Evolutionary conservation across 2,888 invertebrate genomes (phyloP).

Genomic region (Acrobasis repandana): DNA sequence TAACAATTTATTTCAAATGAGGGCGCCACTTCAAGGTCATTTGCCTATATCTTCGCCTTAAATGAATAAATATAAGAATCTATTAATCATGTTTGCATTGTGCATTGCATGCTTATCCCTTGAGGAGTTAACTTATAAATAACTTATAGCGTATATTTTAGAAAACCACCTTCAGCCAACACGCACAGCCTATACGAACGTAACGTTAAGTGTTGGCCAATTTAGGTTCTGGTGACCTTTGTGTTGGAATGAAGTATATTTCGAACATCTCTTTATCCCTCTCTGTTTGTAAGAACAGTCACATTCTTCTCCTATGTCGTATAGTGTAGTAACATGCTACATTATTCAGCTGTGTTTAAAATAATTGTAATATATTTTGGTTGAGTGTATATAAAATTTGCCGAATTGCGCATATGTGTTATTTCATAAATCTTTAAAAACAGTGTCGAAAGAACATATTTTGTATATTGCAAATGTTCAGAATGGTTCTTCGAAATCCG

Average conservation of each 20-base stretch:
- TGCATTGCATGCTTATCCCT: too few species aligned
- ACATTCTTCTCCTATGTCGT: too few species aligned
- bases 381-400: not conserved
- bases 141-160: too few species aligned
- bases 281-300: too few species aligned
- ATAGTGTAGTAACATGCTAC: too few species aligned
- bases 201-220: constrained; percentile 44
- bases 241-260: constrained; percentile 33
- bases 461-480: constrained; percentile 1
- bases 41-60: too few species aligned
- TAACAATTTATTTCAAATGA: too few species aligned
- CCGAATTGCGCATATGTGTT: not conserved
- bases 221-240: constrained; percentile 45
- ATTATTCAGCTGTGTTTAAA: not conserved
- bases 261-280: constrained; percentile 25
- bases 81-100: too few species aligned
- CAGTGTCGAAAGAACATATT: not conserved
- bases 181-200: constrained; percentile 33
- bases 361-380: not conserved
- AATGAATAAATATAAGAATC: too few species aligned
- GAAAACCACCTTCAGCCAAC: not conserved
- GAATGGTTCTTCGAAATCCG: not conserved
- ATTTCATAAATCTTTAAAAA: not conserved
- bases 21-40: too few species aligned
- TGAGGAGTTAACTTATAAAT: too few species aligned